A percentile compares a stretch with the other conserved stretches of the same genome.
Evolutionary conservation across 2,797 vertebrate genomes (phyloP).

Genomic region (Sebastes cheni): DNA sequence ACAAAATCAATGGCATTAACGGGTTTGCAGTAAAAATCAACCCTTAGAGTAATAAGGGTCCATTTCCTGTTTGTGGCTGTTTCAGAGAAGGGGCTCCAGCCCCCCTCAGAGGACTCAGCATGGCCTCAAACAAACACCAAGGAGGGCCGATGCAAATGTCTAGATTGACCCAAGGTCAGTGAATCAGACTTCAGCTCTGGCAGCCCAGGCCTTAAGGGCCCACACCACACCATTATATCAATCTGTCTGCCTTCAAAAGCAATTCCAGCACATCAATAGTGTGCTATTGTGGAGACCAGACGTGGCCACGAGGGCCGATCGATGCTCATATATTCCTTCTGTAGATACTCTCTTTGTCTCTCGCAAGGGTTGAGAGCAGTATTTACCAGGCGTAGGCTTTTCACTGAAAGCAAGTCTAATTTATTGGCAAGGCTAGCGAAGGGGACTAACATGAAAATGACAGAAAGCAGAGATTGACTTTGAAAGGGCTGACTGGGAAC

Average conservation of each 20-base stretch:
- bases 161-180: constrained; percentile 79
- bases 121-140: constrained; percentile 38
- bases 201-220: constrained; percentile 69
- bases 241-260: constrained; percentile 81
- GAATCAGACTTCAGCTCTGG: constrained; percentile 75
- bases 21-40: constrained; percentile 69
- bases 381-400: constrained; percentile 65
- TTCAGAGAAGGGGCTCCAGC: constrained; percentile 9
- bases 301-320: constrained; percentile 73
- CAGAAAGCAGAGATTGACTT: constrained; percentile 31
- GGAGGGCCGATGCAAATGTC: constrained; percentile 66
- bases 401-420: constrained; percentile 46
- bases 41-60: constrained; percentile 47
- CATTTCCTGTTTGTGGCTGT: constrained; percentile 39
- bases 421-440: constrained; percentile 38
- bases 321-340: constrained; percentile 75
- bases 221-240: constrained; percentile 74
- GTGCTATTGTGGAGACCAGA: constrained; percentile 74
- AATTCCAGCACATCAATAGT: constrained; percentile 81
- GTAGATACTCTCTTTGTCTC: constrained; percentile 72
- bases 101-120: constrained; percentile 18
- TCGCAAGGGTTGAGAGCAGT: constrained; percentile 34
- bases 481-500: constrained; percentile 14
- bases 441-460: constrained; percentile 56
- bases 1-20: constrained; percentile 77